Percentiles rank a stretch among this genome's conserved stretches.
Evolutionary conservation across 2,113 vertebrate species (phyloP).

Genomic region (Pristiophorus japonicus): DNA sequence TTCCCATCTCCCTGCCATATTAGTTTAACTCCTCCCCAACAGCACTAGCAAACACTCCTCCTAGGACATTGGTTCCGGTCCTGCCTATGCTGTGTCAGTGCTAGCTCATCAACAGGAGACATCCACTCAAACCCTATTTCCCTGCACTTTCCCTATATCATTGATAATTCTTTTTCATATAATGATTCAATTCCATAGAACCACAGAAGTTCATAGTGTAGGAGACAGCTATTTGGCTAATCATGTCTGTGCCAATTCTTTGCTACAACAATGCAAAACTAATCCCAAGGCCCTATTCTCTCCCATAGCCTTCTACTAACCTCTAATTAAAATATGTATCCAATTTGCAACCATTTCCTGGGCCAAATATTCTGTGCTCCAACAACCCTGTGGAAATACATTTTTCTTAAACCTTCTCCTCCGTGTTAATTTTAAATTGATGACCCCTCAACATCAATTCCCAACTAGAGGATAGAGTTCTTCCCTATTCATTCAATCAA

Average conservation of each 20-base stretch:
- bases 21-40: no score
- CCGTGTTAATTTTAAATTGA: not conserved
- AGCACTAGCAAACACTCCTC: no score
- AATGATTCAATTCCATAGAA: not conserved
- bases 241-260: no score
- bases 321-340: not conserved
- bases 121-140: not conserved
- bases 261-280: not conserved
- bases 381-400: no score
- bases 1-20: no score
- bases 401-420: not conserved
- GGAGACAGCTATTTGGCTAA: no score
- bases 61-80: no score
- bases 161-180: not conserved
- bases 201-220: not conserved
- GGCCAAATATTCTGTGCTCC: not conserved
- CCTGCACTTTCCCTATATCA: not conserved
- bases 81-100: not conserved
- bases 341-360: not conserved
- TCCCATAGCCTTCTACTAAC: not conserved
- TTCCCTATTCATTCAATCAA: not conserved
- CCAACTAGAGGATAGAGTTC: not conserved
- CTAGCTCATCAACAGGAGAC: not conserved
- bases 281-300: not conserved
- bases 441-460: not conserved